A percentile compares a stretch with the other conserved stretches of the same genome.
phyloP scores from a whole-genome alignment of 30 jellyfish, hydroid and myxozoan genomes.

The Turritopsis dohrnii region DNA sequence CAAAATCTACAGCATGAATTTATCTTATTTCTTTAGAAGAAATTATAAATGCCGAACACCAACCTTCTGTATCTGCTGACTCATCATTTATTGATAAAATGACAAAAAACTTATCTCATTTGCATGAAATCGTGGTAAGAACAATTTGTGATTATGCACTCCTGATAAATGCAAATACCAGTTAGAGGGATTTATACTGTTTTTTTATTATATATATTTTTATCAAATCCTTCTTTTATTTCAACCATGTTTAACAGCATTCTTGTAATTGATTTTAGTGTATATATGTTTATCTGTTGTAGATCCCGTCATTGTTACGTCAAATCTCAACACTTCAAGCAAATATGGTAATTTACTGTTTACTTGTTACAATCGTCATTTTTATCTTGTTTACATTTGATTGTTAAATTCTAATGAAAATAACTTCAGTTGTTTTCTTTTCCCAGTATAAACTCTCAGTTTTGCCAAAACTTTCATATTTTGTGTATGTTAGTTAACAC shows the following conservation, averaged over 20 bases:
- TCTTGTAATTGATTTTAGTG: neutral
- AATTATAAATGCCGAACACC: neutral
- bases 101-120: neutral
- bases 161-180: neutral
- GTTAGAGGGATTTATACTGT: neutral
- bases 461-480: neutral
- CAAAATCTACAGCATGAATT: too few relatives aligned
- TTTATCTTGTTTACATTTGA: neutral
- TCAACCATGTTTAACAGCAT: neutral
- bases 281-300: neutral
- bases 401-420: neutral
- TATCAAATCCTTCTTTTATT: neutral
- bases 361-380: neutral
- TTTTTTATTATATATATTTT: too few relatives aligned
- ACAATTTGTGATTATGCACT: neutral
- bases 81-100: neutral
- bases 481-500: too few relatives aligned
- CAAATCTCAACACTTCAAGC: neutral
- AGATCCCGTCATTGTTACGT: slow-evolving; percentile 8
- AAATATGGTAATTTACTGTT: neutral
- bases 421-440: neutral
- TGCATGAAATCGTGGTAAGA: neutral
- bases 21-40: neutral
- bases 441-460: neutral
- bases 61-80: neutral